Conservation (phyloP, 2,113 vertebrate genomes). For the Leucopternis melanops region DNA sequence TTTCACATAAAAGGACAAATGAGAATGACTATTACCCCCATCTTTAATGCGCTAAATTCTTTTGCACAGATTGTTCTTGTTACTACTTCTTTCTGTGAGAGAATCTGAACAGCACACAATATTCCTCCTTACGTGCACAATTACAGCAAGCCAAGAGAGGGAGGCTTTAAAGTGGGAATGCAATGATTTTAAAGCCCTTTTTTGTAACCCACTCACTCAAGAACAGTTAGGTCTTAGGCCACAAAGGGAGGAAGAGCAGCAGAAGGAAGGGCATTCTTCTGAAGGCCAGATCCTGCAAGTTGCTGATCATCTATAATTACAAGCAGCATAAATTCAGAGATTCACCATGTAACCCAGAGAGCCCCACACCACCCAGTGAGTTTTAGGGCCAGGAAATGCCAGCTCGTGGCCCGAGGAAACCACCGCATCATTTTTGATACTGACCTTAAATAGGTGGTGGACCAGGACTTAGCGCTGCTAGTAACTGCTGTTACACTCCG, state of each 20-base stretch:
- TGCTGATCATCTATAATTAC: background rate
- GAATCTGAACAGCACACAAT: conserved; percentile 42
- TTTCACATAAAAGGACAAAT: conserved; percentile 79
- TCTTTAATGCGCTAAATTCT: conserved; percentile 73
- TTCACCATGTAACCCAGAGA: background rate
- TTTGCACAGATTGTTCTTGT: conserved; percentile 75
- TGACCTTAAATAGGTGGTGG: background rate
- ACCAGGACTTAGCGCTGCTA: background rate
- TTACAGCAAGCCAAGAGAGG: background rate
- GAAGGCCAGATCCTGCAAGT: background rate
- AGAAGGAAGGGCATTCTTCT: background rate
- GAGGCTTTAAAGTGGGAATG: conserved; percentile 20
- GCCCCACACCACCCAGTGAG: background rate
- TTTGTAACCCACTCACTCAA: background rate
- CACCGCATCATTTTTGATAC: background rate
- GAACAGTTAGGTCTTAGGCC: background rate
- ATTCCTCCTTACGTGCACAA: conserved; percentile 36
- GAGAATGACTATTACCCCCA: conserved; percentile 67
- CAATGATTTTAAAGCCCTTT: background rate
- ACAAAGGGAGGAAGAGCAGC: background rate
- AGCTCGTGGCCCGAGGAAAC: background rate
- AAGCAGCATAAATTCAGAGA: background rate
- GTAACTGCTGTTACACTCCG: background rate
- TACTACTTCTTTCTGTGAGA: conserved; percentile 58
- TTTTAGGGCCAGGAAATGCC: background rate